These are phyloP conservation scores for Carterocephalus palaemon DNA, from an alignment of 2,888 invertebrate genomes.

Conservation along the genomic window DNA sequence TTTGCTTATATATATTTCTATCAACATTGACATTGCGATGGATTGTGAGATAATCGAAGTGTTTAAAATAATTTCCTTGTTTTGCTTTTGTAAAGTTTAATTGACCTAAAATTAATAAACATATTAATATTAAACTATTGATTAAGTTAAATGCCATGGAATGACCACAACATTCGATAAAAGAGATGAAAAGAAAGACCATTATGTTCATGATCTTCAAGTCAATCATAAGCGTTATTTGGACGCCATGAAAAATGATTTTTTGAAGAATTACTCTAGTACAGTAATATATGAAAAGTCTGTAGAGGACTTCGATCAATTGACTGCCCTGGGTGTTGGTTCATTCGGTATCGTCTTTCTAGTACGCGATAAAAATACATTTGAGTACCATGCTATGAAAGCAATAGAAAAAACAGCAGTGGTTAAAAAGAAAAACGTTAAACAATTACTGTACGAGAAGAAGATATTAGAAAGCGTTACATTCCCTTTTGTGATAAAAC, in stretches of 20 bases:
- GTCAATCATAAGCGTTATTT: slow-evolving; percentile 47
- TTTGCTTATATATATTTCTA: no score
- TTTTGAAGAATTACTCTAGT: slow-evolving; percentile 38
- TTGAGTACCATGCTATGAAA: slow-evolving; percentile 89
- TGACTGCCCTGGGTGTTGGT: slow-evolving; percentile 88
- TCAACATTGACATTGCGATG: no score
- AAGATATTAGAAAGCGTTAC: slow-evolving; percentile 87
- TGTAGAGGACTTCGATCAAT: slow-evolving; percentile 82
- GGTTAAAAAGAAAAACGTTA: slow-evolving; percentile 88
- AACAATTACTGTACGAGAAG: slow-evolving; percentile 91
- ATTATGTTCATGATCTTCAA: slow-evolving; percentile 45
- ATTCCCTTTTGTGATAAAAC: slow-evolving; percentile 90
- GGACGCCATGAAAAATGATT: slow-evolving; percentile 53
- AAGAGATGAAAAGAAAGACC: slow-evolving; percentile 32
- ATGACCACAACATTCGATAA: slow-evolving; percentile 38
- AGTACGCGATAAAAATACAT: slow-evolving; percentile 79
- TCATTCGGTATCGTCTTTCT: slow-evolving; percentile 91
- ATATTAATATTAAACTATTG: neutral
- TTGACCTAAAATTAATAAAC: slow-evolving; percentile 1
- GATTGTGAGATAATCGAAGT: no score
- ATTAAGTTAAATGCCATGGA: slow-evolving; percentile 12
- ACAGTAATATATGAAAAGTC: slow-evolving; percentile 37
- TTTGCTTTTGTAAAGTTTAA: slow-evolving; percentile 10
- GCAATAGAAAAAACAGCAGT: slow-evolving; percentile 89
- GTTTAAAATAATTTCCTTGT: no score